phyloP scores from a whole-genome alignment of 2,888 invertebrate species.

The Drosophila pseudotalamancana region DNA sequence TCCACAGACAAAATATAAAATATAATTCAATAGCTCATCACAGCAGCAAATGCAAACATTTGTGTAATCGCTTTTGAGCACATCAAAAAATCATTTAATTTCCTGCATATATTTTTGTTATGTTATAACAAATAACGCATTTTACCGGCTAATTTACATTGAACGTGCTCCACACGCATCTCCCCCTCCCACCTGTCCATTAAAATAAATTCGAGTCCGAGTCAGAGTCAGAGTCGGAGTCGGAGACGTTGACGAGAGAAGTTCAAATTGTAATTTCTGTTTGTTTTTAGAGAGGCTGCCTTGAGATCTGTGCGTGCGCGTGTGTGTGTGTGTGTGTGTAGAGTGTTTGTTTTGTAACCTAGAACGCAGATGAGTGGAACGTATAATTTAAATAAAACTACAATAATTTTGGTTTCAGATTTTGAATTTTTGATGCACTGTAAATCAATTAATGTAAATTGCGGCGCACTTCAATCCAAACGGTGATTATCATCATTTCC shows the following conservation, averaged over 20 bases:
- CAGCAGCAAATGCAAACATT: conserved; percentile 17
- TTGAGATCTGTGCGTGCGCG: conserved; percentile 45
- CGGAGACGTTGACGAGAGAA: conserved; percentile 34
- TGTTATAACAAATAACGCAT: conserved; percentile 37
- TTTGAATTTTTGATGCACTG: conserved; percentile 58
- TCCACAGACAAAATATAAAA: conserved; percentile 29
- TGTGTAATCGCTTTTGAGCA: conserved; percentile 44
- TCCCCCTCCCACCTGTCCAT: neutral
- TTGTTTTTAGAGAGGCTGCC: conserved; percentile 57
- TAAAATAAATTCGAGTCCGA: too few species aligned
- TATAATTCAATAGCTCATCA: conserved; percentile 42
- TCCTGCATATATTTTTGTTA: conserved; percentile 53
- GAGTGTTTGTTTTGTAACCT: conserved; percentile 70
- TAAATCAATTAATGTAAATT: conserved; percentile 74
- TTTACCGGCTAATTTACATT: conserved; percentile 73
- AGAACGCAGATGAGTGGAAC: conserved; percentile 69
- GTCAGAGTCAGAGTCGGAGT: conserved; percentile 53
- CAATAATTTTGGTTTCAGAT: too few species aligned
- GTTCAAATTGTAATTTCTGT: conserved; percentile 56
- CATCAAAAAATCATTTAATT: conserved; percentile 76
- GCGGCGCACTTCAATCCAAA: conserved; percentile 62
- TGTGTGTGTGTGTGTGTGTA: conserved; percentile 31
- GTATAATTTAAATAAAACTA: conserved; percentile 75
- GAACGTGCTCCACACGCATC: conserved; percentile 37
- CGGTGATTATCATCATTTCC: conserved; percentile 42